phyloP scores from a whole-genome alignment of 2,797 vertebrate species.

The Bradypus variegatus region DNA sequence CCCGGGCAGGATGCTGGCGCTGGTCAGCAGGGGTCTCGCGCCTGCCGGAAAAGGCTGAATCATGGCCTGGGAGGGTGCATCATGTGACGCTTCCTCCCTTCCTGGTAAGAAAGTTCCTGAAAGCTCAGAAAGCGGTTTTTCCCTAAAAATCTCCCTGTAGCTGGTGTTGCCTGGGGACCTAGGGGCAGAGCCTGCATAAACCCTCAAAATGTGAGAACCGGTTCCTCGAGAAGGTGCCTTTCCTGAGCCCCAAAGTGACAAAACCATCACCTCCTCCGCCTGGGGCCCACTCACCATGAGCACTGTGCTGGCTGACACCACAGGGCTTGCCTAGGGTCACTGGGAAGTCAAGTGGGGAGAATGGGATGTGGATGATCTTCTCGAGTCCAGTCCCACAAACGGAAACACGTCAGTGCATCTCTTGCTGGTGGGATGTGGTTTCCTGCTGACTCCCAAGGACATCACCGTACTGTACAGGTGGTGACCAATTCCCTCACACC shows the following conservation, averaged over 20 bases:
- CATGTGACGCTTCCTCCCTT: fast-evolving
- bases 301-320: not conserved
- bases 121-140: not conserved
- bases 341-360: not conserved
- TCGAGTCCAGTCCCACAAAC: not conserved
- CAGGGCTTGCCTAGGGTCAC: not conserved
- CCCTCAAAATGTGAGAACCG: not conserved
- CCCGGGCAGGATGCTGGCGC: fast-evolving
- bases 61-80: not conserved
- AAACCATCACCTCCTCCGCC: too few relatives aligned
- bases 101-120: not conserved
- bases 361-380: fast-evolving
- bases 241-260: too few relatives aligned
- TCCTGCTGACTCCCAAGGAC: not conserved
- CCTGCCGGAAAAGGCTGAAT: not conserved
- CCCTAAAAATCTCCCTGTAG: not conserved
- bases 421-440: fast-evolving
- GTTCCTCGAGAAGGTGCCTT: too few relatives aligned
- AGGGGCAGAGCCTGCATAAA: too few relatives aligned
- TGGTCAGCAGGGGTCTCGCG: fast-evolving
- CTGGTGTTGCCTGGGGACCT: not conserved
- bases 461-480: not conserved
- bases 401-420: not conserved
- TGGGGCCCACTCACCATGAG: too few relatives aligned
- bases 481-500: too few relatives aligned